These are phyloP conservation scores for Rhagophthalmus giganteus DNA, from an alignment of 2,888 invertebrate genomes.

Conservation along the genomic window DNA sequence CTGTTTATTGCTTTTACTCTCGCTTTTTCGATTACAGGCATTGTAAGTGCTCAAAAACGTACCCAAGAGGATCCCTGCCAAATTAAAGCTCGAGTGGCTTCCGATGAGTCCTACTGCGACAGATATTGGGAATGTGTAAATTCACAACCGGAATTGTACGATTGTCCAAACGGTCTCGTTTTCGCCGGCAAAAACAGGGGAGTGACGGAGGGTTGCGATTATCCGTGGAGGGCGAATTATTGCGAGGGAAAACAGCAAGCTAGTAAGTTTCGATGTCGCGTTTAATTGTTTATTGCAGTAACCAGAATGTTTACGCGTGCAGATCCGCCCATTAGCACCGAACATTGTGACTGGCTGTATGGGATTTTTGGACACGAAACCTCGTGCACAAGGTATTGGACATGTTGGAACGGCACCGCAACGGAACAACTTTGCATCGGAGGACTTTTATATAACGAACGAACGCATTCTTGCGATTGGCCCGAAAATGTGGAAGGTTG, in stretches of 20 bases:
- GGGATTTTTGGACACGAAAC: constrained; percentile 94
- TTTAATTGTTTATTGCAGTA: too few relatives aligned
- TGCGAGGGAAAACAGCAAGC: constrained; percentile 81
- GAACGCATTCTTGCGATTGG: constrained; percentile 91
- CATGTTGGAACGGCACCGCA: constrained; percentile 93
- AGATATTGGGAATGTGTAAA: constrained; percentile 86
- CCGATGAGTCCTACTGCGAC: constrained; percentile 81
- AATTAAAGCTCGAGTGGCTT: constrained; percentile 72
- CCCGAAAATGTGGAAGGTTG: constrained; percentile 92
- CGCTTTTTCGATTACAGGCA: too few relatives aligned
- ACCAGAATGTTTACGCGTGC: too few relatives aligned
- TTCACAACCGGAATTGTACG: constrained; percentile 80
- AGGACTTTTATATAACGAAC: constrained; percentile 86
- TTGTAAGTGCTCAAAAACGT: constrained; percentile 44
- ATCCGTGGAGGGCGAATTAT: constrained; percentile 86
- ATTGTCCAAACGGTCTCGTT: constrained; percentile 88
- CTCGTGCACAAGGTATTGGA: constrained; percentile 91
- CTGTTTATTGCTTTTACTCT: too few relatives aligned
- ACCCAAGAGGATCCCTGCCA: constrained; percentile 80
- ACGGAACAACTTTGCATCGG: constrained; percentile 92
- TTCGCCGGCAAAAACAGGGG: constrained; percentile 87
- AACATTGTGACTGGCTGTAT: constrained; percentile 91
- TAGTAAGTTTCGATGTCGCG: constrained; percentile 59
- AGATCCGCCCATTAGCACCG: constrained; percentile 82
- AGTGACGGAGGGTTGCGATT: constrained; percentile 87